phyloP scores from a whole-genome alignment of 2,113 vertebrate species.

The Rhynchomys soricoides region DNA sequence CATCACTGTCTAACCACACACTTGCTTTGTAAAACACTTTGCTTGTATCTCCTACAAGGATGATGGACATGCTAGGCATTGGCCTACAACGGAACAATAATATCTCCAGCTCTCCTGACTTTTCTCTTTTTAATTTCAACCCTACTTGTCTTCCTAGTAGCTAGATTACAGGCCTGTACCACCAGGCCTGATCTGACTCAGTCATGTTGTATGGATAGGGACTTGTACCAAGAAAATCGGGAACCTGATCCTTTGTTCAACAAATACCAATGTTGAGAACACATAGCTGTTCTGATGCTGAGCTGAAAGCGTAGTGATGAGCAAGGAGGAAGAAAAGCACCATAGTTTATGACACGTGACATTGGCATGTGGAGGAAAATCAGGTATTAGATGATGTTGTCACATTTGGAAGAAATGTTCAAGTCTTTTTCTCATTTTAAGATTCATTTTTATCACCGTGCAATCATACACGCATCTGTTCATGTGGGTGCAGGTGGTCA shows the following conservation, averaged over 20 bases:
- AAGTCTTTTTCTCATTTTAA: neutral
- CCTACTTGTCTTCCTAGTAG: neutral
- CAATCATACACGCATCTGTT: neutral
- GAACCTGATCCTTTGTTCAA: neutral
- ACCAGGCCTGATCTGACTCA: neutral
- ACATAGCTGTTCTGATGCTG: neutral
- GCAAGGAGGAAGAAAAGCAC: neutral
- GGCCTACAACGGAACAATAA: neutral
- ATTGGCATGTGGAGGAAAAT: neutral
- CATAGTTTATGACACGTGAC: neutral
- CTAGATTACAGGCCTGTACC: neutral
- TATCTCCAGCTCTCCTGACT: neutral
- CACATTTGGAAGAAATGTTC: neutral
- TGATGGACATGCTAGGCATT: no score
- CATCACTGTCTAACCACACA: neutral
- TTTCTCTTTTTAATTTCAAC: neutral
- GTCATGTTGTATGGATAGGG: neutral
- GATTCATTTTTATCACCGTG: neutral
- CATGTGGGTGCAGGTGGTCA: neutral
- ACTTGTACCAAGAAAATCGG: neutral
- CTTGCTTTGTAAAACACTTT: neutral
- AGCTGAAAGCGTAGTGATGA: neutral
- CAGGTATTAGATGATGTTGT: neutral
- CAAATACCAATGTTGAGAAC: neutral
- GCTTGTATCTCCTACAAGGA: neutral